Conservation (phyloP, 2,113 vertebrate genomes). For the Abramis brama region DNA sequence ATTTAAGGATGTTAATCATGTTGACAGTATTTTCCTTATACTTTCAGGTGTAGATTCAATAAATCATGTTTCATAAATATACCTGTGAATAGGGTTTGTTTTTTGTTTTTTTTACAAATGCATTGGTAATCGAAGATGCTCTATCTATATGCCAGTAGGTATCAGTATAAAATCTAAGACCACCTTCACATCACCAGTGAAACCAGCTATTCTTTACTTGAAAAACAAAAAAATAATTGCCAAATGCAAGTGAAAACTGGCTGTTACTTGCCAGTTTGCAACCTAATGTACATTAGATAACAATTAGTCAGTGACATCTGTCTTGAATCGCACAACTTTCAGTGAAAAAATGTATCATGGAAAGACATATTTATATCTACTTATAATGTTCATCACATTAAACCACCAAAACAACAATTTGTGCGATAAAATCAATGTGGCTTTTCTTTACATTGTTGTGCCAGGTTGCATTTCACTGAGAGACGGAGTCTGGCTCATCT, state of each 20-base stretch:
- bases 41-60: neutral
- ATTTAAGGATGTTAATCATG: neutral
- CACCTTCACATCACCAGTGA: neutral
- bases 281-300: neutral
- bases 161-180: neutral
- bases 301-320: neutral
- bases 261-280: neutral
- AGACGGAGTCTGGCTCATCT: conserved; percentile 11
- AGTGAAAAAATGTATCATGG: neutral
- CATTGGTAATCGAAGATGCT: neutral
- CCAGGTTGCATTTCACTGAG: neutral
- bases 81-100: neutral
- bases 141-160: neutral
- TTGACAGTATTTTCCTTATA: neutral
- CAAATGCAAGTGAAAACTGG: neutral
- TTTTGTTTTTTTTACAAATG: neutral
- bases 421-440: neutral
- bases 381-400: neutral
- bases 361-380: neutral
- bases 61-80: neutral
- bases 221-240: neutral
- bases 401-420: neutral
- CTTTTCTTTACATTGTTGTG: neutral
- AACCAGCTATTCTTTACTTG: neutral
- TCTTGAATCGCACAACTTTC: neutral